Conservation (phyloP, 2,113 vertebrate genomes). For the Sterrhoptilus dennistouni region DNA sequence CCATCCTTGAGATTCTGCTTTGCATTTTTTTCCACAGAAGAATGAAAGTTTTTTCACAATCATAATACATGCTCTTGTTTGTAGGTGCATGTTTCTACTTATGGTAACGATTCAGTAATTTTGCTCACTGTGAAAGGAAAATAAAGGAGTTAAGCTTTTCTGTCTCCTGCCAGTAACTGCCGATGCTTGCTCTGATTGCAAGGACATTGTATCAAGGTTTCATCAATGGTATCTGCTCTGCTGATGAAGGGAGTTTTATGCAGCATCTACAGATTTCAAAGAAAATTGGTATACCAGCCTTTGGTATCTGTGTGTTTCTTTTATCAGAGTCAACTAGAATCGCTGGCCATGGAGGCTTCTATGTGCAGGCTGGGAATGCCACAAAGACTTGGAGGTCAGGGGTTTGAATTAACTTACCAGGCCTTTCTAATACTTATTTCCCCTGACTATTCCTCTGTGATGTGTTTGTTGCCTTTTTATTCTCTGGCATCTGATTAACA, state of each 20-base stretch:
- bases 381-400: neutral
- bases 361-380: neutral
- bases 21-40: neutral
- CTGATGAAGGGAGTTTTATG: neutral
- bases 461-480: neutral
- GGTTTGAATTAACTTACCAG: neutral
- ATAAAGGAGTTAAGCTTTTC: neutral
- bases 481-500: neutral
- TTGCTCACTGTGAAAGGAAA: neutral
- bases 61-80: neutral
- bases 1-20: neutral
- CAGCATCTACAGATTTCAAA: neutral
- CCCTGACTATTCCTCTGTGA: accelerated
- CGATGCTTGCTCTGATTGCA: neutral
- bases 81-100: neutral
- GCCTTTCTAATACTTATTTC: neutral
- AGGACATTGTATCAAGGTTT: neutral
- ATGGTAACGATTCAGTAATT: neutral
- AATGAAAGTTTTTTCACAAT: neutral
- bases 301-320: neutral
- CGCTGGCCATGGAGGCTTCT: neutral
- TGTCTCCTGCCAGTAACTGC: neutral
- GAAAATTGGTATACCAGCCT: neutral
- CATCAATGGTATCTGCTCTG: neutral
- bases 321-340: neutral